phyloP scores from a whole-genome alignment of 2,797 vertebrate genomes.

The Schizothorax lantsangensis region DNA sequence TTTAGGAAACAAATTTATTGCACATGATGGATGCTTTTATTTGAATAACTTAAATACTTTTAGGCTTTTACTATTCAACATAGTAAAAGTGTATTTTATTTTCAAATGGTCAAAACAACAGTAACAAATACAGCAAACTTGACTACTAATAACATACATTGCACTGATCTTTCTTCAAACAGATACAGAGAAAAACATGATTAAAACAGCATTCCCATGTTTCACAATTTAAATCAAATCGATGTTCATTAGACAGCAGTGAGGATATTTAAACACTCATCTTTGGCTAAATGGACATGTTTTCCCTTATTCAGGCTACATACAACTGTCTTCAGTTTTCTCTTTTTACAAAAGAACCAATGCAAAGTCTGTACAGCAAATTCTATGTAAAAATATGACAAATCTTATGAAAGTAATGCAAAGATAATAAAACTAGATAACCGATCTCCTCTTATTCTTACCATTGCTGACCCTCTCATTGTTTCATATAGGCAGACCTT shows the following conservation, averaged over 20 bases:
- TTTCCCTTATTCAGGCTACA: slow-evolving; percentile 36
- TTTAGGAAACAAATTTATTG: slow-evolving; percentile 24
- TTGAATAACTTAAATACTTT: slow-evolving; percentile 28
- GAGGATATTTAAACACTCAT: slow-evolving; percentile 18
- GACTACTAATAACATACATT: slow-evolving; percentile 28
- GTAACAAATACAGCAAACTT: slow-evolving; percentile 23
- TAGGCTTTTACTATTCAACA: slow-evolving; percentile 17
- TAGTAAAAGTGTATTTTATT: background rate
- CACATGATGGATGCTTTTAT: slow-evolving; percentile 32
- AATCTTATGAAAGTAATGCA: background rate
- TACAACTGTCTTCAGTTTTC: background rate
- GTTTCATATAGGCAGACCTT: too few relatives aligned
- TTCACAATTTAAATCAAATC: slow-evolving; percentile 16
- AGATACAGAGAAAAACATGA: slow-evolving; percentile 29
- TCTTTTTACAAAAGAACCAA: background rate
- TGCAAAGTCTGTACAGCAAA: background rate
- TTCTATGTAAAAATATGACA: background rate
- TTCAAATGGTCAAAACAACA: slow-evolving; percentile 18
- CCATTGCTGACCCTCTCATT: background rate
- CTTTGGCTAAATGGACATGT: slow-evolving; percentile 32
- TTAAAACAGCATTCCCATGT: slow-evolving; percentile 21
- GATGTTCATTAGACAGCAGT: slow-evolving; percentile 12
- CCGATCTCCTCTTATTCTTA: background rate
- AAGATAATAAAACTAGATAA: slow-evolving; percentile 1
- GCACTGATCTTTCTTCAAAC: slow-evolving; percentile 29